These are phyloP conservation scores for Rhyacichthys aspro DNA, from an alignment of 2,797 vertebrate species.

Conservation along the genomic window DNA sequence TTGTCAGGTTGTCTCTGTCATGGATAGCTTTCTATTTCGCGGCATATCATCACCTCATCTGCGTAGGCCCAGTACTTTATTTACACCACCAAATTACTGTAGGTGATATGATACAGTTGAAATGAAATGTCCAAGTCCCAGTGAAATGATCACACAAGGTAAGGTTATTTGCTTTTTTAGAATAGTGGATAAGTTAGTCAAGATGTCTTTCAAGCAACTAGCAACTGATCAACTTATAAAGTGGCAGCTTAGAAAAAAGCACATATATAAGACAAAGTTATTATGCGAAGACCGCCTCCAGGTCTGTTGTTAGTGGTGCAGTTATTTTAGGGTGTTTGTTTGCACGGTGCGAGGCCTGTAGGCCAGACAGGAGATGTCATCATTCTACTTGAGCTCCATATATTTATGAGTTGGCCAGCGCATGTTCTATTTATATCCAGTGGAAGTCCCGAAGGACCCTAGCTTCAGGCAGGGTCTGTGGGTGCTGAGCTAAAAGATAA, in stretches of 20 bases:
- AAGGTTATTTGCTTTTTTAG: background rate
- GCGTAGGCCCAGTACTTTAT: constrained; percentile 43
- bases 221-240: constrained; percentile 5
- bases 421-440: constrained; percentile 78
- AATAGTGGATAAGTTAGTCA: background rate
- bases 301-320: constrained; percentile 32
- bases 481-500: constrained; percentile 64
- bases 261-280: constrained; percentile 21
- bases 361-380: constrained; percentile 74
- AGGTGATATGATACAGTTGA: constrained; percentile 4
- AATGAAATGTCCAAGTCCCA: constrained; percentile 57
- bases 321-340: constrained; percentile 68
- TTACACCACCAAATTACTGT: constrained; percentile 58
- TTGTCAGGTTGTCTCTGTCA: constrained; percentile 51
- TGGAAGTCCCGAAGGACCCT: constrained; percentile 66
- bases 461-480: constrained; percentile 63
- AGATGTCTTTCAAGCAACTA: background rate
- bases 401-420: constrained; percentile 75
- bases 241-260: background rate
- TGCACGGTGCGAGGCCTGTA: constrained; percentile 51
- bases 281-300: constrained; percentile 22
- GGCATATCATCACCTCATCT: constrained; percentile 56
- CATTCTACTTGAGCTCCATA: constrained; percentile 65
- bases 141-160: background rate
- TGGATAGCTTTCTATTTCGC: constrained; percentile 66